Percentiles rank a stretch among this genome's conserved stretches.
These are phyloP conservation scores for Oligia fasciuncula DNA, from an alignment of 2,888 invertebrate genomes.

Conservation along the genomic window DNA sequence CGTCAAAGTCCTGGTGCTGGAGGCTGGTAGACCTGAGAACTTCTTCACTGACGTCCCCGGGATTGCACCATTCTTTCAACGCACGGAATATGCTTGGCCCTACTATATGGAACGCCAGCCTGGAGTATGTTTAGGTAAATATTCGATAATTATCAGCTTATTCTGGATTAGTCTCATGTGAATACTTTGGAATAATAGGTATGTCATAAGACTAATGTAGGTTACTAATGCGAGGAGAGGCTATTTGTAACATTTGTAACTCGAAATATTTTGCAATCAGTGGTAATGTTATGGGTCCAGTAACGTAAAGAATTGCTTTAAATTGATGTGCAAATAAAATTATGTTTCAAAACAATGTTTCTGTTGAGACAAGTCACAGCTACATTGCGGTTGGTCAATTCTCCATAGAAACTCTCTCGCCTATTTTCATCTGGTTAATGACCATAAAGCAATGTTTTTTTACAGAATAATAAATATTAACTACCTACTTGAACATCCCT, in stretches of 20 bases:
- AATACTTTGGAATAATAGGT: neutral
- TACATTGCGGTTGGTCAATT: neutral
- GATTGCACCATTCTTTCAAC: constrained; percentile 89
- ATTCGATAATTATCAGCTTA: neutral
- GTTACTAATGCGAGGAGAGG: too few relatives aligned
- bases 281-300: neutral
- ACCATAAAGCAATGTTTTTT: too few relatives aligned
- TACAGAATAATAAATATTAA: too few relatives aligned
- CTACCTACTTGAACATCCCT: too few relatives aligned
- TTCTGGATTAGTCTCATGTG: neutral
- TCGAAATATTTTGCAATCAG: neutral
- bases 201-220: neutral
- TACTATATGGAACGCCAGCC: constrained; percentile 91
- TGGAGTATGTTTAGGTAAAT: constrained; percentile 86
- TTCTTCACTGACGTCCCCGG: constrained; percentile 88
- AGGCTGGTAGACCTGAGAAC: constrained; percentile 87
- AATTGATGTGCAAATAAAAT: neutral
- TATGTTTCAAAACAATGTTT: neutral
- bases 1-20: constrained; percentile 91
- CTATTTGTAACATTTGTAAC: neutral
- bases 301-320: neutral
- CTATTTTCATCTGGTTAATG: too few relatives aligned
- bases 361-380: neutral
- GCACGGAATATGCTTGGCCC: constrained; percentile 91
- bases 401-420: too few relatives aligned